Percentiles rank a stretch among this genome's conserved stretches.
These are phyloP conservation scores for Zeus faber DNA, from an alignment of 2,113 vertebrate genomes.

Conservation along the genomic window DNA sequence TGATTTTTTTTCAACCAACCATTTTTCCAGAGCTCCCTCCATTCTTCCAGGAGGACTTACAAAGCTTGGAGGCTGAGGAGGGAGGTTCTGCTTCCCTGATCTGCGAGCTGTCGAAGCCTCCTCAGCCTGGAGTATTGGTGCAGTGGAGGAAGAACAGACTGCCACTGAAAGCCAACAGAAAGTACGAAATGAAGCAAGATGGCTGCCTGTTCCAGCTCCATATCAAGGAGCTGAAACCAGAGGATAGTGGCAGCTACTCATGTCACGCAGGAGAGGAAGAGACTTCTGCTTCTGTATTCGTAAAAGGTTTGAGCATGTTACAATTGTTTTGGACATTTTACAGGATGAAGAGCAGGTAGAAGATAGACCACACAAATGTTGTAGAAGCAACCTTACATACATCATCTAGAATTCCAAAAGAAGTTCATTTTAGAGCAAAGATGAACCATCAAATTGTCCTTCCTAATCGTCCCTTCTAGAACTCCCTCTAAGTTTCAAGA, in stretches of 20 bases:
- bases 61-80: constrained; percentile 67
- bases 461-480: too few relatives aligned
- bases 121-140: constrained; percentile 36
- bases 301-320: too few relatives aligned
- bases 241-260: constrained; percentile 75
- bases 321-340: too few relatives aligned
- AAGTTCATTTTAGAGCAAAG: too few relatives aligned
- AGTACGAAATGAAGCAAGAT: constrained; percentile 70
- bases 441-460: too few relatives aligned
- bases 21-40: constrained; percentile 30
- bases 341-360: too few relatives aligned
- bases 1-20: background rate
- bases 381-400: too few relatives aligned
- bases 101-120: constrained; percentile 67
- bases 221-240: constrained; percentile 60
- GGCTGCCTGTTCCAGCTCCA: constrained; percentile 63
- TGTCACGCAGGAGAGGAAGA: constrained; percentile 57
- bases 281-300: constrained; percentile 66
- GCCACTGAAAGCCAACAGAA: constrained; percentile 60
- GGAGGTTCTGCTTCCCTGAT: constrained; percentile 62
- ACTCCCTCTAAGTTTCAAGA: constrained; percentile 52
- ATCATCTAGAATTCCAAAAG: too few relatives aligned
- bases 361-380: too few relatives aligned
- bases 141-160: constrained; percentile 46
- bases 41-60: constrained; percentile 66